Conservation (phyloP, 2,113 vertebrate species). For the Phylloscopus trochiloides region DNA sequence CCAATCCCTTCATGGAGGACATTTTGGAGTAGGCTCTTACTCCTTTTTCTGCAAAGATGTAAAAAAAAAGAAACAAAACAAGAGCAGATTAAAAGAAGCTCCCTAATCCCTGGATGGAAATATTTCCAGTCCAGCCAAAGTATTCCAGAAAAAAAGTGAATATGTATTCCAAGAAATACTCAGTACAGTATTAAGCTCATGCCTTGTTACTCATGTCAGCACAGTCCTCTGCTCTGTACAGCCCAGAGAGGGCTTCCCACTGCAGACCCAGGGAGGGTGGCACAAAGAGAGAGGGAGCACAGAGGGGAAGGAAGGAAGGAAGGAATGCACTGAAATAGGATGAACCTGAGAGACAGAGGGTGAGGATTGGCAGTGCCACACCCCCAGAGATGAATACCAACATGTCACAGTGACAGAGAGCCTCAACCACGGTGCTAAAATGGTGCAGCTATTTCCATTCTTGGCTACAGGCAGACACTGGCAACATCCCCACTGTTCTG, state of each 20-base stretch:
- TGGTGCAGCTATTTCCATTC: neutral
- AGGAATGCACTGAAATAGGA: neutral
- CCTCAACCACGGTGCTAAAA: fast-evolving
- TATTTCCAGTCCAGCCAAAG: neutral
- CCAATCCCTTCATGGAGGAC: neutral
- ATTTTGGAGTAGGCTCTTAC: neutral
- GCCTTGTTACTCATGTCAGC: neutral
- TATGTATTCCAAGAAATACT: neutral
- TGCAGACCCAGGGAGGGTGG: neutral
- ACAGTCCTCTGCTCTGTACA: neutral
- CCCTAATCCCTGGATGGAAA: neutral
- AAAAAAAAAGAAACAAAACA: neutral
- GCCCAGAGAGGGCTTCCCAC: neutral
- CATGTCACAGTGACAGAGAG: neutral
- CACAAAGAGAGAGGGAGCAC: neutral
- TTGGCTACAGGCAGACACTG: neutral
- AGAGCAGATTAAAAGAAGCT: slow-evolving; percentile 10
- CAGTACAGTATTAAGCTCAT: neutral
- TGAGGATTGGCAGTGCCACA: neutral
- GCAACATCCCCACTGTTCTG: neutral
- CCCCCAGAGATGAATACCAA: neutral
- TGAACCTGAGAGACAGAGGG: neutral
- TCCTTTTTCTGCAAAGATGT: neutral
- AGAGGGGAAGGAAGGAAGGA: neutral
- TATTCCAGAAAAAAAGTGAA: neutral